Evolutionary conservation across 2,888 invertebrate genomes (phyloP), one percentile per base, ranked within the genome.

Genomic region (Chymomyza procnemis): DNA sequence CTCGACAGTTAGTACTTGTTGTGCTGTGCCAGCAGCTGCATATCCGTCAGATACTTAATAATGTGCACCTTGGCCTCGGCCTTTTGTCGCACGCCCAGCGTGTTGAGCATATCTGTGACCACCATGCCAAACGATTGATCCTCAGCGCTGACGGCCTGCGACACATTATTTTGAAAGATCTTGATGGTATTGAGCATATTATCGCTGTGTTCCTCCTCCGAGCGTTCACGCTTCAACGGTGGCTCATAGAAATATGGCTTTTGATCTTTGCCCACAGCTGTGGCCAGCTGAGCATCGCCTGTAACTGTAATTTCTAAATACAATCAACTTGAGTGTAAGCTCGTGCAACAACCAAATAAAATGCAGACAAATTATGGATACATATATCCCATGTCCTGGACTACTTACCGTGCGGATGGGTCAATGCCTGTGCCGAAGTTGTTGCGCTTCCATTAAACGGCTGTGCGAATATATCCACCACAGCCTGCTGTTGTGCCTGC

Each of bases 51-150:
- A 85, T 89, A 90, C 76, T 89, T 89, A 12, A 89, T 89, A 50
- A 89, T 89, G 69, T 89, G 89, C 66, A 89, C 89, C 75, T 89
- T 89, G n/a, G 90, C 89, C 74, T 89, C 89, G 41, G 89, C 89
- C 70, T 89, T 89, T 66, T 89, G 89, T 67, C 89, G 80, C 60
- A 89, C 89, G 60, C 89, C 89, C 74, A 89, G 78, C 59, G 89
- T 89, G 69, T 89, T 89, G 41, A 89, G 80, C 89, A 89, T 89
- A 71, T 89, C 89, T 58, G 89, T 90, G 70, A 89, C 89, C 6
- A 89, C 89, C 79, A 89, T 90, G 57, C 89, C 89, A 66, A 89
- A 89, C 18, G 90, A 90, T 63, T 89, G 89, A 74, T 89, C 89
- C 74, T 89, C 89, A 56, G 89, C 90, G 67, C 90, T 89, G 41